These are phyloP conservation scores for Tapera naevia DNA, from an alignment of 2,797 vertebrate species.

Conservation along the genomic window DNA sequence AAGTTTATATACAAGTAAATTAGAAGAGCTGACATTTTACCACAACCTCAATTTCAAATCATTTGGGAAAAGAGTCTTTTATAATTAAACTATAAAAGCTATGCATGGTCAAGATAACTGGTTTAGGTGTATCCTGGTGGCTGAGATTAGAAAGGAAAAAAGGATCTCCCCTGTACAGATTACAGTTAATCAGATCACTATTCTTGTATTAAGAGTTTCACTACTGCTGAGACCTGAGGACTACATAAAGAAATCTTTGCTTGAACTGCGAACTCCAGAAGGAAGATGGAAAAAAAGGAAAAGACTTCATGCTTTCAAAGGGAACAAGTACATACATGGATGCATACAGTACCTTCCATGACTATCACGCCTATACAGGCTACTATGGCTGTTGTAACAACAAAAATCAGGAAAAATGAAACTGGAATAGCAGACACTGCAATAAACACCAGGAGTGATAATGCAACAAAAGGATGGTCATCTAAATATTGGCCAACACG, in stretches of 20 bases:
- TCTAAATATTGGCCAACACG: slow-evolving; percentile 78
- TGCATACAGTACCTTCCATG: slow-evolving; percentile 78
- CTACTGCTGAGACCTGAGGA: neutral
- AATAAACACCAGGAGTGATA: slow-evolving; percentile 79
- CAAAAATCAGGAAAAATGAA: slow-evolving; percentile 77
- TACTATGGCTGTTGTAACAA: slow-evolving; percentile 72
- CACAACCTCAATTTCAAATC: neutral
- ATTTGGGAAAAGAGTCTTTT: neutral
- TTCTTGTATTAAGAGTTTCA: neutral
- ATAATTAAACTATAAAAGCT: neutral
- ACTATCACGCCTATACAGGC: slow-evolving; percentile 78
- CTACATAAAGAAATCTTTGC: neutral
- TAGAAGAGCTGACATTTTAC: neutral
- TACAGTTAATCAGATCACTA: slow-evolving; percentile 15
- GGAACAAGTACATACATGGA: neutral
- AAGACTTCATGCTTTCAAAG: neutral
- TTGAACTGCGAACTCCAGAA: neutral
- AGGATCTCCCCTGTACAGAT: neutral
- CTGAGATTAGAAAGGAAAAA: slow-evolving; percentile 1
- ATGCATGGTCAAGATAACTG: neutral
- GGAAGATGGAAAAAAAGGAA: neutral
- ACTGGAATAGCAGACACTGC: slow-evolving; percentile 75
- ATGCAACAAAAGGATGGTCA: slow-evolving; percentile 78
- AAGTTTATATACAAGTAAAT: neutral
- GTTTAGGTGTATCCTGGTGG: neutral